Evolutionary conservation across 2,797 vertebrate species (phyloP).

Genomic region (Schizopygopsis malacanthus): DNA sequence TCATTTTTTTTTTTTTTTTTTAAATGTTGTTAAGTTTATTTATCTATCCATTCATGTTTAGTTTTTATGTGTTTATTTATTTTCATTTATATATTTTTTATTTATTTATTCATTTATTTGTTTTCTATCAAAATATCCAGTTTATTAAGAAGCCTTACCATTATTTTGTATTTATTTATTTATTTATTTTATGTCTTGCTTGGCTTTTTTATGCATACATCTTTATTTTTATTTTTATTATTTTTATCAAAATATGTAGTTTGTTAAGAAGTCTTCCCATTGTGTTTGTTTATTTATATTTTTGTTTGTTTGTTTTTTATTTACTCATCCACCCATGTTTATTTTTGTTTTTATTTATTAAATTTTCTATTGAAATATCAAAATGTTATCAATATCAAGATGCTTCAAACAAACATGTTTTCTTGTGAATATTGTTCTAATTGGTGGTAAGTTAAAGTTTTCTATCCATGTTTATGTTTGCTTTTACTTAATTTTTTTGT

Average conservation of each 20-base stretch:
- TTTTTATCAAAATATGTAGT: neutral
- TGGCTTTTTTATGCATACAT: neutral
- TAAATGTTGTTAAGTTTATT: neutral
- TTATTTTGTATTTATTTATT: neutral
- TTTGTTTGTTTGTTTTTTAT: neutral
- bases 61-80: no score
- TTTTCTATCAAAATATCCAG: neutral
- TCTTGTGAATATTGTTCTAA: no score
- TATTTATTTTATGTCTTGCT: neutral
- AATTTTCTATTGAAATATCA: neutral
- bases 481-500: neutral
- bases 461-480: neutral
- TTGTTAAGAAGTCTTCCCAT: no score
- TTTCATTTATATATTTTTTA: neutral
- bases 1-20: neutral
- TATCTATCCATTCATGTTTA: no score
- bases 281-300: neutral
- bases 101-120: neutral
- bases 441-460: neutral
- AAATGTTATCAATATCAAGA: no score
- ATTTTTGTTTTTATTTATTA: neutral
- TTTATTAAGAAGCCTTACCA: neutral
- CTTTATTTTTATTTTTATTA: no score
- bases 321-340: neutral
- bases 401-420: no score